Percentiles rank a stretch among this genome's conserved stretches.
Evolutionary conservation across 2,888 invertebrate genomes (phyloP).

Genomic region (Metacarcinus magister): DNA sequence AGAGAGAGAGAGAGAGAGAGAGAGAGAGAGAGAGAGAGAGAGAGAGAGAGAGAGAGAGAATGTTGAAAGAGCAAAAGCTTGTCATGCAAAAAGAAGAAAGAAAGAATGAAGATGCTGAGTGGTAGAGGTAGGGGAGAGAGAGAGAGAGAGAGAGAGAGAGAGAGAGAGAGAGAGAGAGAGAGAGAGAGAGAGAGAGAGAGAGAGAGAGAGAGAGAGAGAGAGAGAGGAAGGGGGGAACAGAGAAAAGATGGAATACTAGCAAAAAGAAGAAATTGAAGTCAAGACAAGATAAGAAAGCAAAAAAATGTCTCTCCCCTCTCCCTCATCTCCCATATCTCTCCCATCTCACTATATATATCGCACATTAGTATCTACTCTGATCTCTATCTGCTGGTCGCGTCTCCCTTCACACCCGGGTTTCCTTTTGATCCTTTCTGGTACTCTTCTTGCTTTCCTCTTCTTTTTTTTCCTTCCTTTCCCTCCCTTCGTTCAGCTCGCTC

Average conservation of each 20-base stretch:
- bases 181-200: no score
- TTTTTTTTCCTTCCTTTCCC: no score
- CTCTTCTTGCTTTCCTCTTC: background rate
- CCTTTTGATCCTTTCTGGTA: background rate
- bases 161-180: no score
- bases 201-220: no score
- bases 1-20: slow-evolving; percentile 15
- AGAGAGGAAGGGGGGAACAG: background rate
- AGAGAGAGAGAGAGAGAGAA: slow-evolving; percentile 47
- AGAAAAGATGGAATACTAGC: background rate
- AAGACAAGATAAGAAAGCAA: background rate
- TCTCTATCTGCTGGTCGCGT: background rate
- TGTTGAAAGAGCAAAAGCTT: background rate
- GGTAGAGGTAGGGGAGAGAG: background rate
- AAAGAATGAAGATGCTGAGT: background rate
- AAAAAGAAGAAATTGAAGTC: background rate
- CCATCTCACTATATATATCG: background rate
- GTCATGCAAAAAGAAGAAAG: background rate
- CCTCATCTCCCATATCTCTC: background rate
- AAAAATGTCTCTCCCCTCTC: background rate
- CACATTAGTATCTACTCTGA: background rate
- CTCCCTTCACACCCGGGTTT: background rate
- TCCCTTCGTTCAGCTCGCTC: background rate
- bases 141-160: no score
- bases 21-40: slow-evolving; percentile 55